Evolutionary conservation across 2,113 vertebrate species (phyloP).

Genomic region (Sylvicapra grimmia): DNA sequence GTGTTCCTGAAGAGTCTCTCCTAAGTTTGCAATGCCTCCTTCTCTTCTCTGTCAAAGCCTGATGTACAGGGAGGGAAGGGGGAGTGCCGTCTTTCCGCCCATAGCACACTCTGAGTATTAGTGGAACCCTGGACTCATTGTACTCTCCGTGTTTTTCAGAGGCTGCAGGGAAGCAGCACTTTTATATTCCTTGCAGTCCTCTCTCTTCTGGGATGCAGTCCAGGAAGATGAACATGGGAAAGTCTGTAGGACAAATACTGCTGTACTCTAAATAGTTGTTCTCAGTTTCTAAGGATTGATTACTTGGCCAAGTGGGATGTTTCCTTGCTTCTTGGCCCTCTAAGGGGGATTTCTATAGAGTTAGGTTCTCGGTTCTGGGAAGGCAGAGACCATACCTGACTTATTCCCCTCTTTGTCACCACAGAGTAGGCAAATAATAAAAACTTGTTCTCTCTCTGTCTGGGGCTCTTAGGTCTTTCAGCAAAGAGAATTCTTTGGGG

Average conservation of each 20-base stretch:
- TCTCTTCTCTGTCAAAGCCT: neutral
- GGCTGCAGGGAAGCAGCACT: neutral
- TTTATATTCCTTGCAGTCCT: neutral
- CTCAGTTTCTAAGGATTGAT: neutral
- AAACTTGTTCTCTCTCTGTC: neutral
- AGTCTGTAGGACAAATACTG: neutral
- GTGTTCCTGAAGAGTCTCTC: neutral
- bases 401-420: neutral
- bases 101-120: neutral
- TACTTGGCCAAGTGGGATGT: neutral
- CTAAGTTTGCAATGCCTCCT: rapidly evolving
- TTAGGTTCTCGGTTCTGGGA: neutral
- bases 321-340: neutral
- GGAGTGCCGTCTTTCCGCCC: rapidly evolving
- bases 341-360: neutral
- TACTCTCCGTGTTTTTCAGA: neutral
- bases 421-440: neutral
- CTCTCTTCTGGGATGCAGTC: neutral
- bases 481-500: neutral
- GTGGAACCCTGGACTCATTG: neutral
- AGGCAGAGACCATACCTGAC: neutral
- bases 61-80: neutral
- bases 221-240: no score
- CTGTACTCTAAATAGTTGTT: neutral
- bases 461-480: neutral